These are phyloP conservation scores for Sebastes nivosus DNA, from an alignment of 2,797 vertebrate species.

Conservation along the genomic window DNA sequence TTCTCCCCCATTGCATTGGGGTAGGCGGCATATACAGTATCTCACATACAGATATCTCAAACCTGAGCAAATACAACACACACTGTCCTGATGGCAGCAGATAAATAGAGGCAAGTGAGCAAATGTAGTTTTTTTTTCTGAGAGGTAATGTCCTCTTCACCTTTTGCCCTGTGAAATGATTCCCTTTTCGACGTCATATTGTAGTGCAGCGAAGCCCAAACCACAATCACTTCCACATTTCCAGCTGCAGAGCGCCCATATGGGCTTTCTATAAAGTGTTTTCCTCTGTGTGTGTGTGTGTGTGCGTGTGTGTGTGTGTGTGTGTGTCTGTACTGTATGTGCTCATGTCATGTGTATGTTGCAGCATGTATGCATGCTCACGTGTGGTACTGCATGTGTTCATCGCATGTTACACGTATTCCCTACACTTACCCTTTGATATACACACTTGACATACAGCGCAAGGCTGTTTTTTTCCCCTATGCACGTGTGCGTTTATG, in stretches of 20 bases:
- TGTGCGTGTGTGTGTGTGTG: background rate
- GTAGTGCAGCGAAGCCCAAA: slow-evolving; percentile 6
- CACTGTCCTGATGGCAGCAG: background rate
- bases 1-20: background rate
- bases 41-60: background rate
- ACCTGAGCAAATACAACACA: background rate
- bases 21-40: background rate
- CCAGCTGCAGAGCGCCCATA: background rate
- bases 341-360: background rate
- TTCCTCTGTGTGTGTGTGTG: background rate
- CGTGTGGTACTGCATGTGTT: background rate
- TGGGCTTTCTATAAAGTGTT: slow-evolving; percentile 1
- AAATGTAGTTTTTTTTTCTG: background rate
- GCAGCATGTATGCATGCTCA: background rate
- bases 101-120: background rate
- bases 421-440: slow-evolving; percentile 27
- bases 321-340: background rate
- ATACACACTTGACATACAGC: background rate
- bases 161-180: slow-evolving; percentile 31
- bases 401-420: background rate
- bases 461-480: background rate
- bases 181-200: background rate
- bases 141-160: slow-evolving; percentile 14
- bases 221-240: slow-evolving; percentile 66
- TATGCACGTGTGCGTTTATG: background rate